These are phyloP conservation scores for Probosciger aterrimus DNA, from an alignment of 2,113 vertebrate genomes.

Conservation along the genomic window DNA sequence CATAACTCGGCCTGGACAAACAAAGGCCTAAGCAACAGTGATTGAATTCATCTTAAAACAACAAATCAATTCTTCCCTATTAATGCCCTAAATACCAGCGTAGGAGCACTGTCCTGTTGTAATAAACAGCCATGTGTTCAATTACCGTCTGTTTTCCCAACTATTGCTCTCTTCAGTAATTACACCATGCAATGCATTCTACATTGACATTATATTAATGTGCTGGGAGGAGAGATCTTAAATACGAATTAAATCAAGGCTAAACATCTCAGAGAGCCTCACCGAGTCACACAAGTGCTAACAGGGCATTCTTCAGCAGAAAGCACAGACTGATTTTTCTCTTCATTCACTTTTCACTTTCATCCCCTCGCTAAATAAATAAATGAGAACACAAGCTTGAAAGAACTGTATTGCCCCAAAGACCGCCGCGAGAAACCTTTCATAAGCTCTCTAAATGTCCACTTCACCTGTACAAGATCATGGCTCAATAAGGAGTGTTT, in stretches of 20 bases:
- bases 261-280: slow-evolving; percentile 51
- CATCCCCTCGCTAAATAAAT: slow-evolving; percentile 32
- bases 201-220: slow-evolving; percentile 68
- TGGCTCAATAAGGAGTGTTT: neutral
- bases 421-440: neutral
- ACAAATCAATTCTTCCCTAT: slow-evolving; percentile 72
- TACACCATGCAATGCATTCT: slow-evolving; percentile 54
- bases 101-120: slow-evolving; percentile 62
- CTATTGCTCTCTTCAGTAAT: slow-evolving; percentile 67
- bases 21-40: slow-evolving; percentile 59
- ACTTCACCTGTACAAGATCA: slow-evolving; percentile 26
- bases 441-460: neutral
- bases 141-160: slow-evolving; percentile 60
- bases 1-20: slow-evolving; percentile 68
- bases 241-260: slow-evolving; percentile 65
- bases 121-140: slow-evolving; percentile 67
- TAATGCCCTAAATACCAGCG: slow-evolving; percentile 65
- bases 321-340: neutral
- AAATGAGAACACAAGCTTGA: neutral
- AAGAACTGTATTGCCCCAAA: neutral
- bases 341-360: neutral
- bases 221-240: slow-evolving; percentile 63
- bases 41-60: slow-evolving; percentile 72
- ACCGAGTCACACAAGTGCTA: neutral
- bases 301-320: slow-evolving; percentile 23